phyloP scores from a whole-genome alignment of 2,113 vertebrate species.

The Embiotoca jacksoni region DNA sequence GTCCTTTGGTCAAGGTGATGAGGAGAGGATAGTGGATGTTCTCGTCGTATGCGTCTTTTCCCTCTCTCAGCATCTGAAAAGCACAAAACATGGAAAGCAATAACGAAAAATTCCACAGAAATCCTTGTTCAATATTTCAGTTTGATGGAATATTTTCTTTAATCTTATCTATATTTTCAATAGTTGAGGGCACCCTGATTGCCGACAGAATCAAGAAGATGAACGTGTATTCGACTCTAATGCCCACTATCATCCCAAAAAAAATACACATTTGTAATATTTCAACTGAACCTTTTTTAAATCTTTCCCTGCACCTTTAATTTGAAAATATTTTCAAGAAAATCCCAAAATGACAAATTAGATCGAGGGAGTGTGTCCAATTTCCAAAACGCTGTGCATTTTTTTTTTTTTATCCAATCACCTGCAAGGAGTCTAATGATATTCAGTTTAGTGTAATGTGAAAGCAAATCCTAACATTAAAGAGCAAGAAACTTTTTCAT shows the following conservation, averaged over 20 bases:
- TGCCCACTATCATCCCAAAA: too few relatives aligned
- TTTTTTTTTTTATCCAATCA: neutral
- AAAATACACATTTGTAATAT: too few relatives aligned
- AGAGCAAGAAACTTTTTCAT: neutral
- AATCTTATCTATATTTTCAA: too few relatives aligned
- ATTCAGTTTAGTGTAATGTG: neutral
- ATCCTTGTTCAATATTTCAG: neutral
- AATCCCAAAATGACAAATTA: too few relatives aligned
- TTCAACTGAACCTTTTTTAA: too few relatives aligned
- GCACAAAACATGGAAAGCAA: conserved; percentile 36
- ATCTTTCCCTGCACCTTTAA: neutral
- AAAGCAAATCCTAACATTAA: neutral
- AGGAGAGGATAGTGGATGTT: conserved; percentile 97
- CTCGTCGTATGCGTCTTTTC: conserved; percentile 91
- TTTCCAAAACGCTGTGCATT: too few relatives aligned
- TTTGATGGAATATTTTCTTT: too few relatives aligned
- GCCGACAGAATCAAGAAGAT: too few relatives aligned
- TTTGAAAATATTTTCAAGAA: conserved; percentile 1
- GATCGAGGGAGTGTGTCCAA: too few relatives aligned
- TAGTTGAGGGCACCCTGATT: too few relatives aligned
- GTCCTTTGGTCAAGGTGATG: conserved; percentile 88
- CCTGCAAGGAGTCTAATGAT: neutral
- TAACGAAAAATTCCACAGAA: neutral
- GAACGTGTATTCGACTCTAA: too few relatives aligned
- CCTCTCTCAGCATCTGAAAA: conserved; percentile 93